A percentile compares a stretch with the other conserved stretches of the same genome.
phyloP scores from a whole-genome alignment of 2,113 vertebrate species.

The Urocynchramus pylzowi region DNA sequence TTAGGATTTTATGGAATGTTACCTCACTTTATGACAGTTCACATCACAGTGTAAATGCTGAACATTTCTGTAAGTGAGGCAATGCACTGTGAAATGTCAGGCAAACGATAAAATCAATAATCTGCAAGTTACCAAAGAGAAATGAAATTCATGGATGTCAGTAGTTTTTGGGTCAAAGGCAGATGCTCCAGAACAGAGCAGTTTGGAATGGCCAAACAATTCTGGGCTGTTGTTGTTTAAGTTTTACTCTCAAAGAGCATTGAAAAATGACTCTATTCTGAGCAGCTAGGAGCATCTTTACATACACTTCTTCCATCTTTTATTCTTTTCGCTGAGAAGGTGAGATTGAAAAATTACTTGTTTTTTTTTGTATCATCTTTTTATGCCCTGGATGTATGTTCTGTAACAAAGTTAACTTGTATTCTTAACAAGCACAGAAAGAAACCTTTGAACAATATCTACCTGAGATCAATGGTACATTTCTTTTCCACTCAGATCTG shows the following conservation, averaged over 20 bases:
- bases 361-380: constrained; percentile 5
- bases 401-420: constrained; percentile 26
- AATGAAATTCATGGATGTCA: constrained; percentile 23
- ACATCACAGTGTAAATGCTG: constrained; percentile 48
- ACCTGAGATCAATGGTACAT: neutral
- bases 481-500: neutral
- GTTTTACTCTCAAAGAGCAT: neutral
- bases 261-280: neutral
- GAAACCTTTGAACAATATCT: constrained; percentile 10
- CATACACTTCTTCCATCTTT: neutral
- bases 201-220: neutral
- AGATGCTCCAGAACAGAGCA: neutral
- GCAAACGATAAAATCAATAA: constrained; percentile 69
- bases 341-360: neutral
- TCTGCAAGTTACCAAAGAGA: constrained; percentile 62
- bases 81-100: constrained; percentile 65
- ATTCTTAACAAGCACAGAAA: neutral
- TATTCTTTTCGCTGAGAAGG: neutral
- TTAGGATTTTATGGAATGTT: constrained; percentile 70
- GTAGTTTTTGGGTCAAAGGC: constrained; percentile 39
- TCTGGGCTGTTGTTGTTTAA: neutral
- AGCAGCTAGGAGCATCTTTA: neutral
- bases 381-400: neutral
- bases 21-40: constrained; percentile 67
- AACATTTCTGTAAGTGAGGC: constrained; percentile 59